Conservation (phyloP, 92 coral and sea anemone species). For the Porites lobata region DNA sequence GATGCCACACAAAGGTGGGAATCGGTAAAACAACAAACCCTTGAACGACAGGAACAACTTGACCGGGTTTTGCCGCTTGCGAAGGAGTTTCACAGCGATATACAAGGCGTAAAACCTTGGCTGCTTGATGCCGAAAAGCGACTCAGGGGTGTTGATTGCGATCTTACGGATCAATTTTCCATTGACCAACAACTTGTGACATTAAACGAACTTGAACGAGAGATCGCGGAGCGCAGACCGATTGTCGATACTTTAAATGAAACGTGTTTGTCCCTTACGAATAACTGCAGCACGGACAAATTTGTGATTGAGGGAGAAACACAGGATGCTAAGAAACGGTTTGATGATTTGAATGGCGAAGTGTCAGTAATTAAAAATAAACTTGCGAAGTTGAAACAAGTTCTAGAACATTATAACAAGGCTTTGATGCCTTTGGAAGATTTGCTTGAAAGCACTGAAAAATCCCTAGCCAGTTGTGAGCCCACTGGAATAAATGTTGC, state of each 20-base stretch:
- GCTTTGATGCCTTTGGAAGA: conserved; percentile 84
- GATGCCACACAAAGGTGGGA: conserved; percentile 93
- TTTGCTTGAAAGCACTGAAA: conserved; percentile 77
- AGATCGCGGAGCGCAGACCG: conserved; percentile 85
- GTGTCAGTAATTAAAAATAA: conserved; percentile 70
- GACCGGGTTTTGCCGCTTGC: conserved; percentile 93
- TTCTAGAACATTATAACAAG: conserved; percentile 78
- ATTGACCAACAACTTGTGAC: conserved; percentile 86
- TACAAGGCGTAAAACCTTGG: conserved; percentile 89
- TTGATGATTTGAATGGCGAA: conserved; percentile 69
- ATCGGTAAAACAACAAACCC: conserved; percentile 79
- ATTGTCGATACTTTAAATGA: conserved; percentile 70
- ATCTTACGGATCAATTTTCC: conserved; percentile 79
- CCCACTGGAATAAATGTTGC: conserved; percentile 86
- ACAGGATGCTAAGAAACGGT: conserved; percentile 89
- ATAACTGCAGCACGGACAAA: conserved; percentile 91
- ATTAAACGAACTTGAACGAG: conserved; percentile 72
- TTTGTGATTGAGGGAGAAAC: conserved; percentile 94
- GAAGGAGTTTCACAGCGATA: conserved; percentile 85
- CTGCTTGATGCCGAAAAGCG: conserved; percentile 85
- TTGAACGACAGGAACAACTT: conserved; percentile 86
- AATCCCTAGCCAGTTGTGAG: conserved; percentile 74
- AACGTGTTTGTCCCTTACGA: conserved; percentile 78
- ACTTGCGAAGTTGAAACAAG: conserved; percentile 71
- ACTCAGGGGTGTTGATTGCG: conserved; percentile 74